These are phyloP conservation scores for Coregonus ussuriensis DNA, from an alignment of 2,797 vertebrate species.

Conservation along the genomic window DNA sequence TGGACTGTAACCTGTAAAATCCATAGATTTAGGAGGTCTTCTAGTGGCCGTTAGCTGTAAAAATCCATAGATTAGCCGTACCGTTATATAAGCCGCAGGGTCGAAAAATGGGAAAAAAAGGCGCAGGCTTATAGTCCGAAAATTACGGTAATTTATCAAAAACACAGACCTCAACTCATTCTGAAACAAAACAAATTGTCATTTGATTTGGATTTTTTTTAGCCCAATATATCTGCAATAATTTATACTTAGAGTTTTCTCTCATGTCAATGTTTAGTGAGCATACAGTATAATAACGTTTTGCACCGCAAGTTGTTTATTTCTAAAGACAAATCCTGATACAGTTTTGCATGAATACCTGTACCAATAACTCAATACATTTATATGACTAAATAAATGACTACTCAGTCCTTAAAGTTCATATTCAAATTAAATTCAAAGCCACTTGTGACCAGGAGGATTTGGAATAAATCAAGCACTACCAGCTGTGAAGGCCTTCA, in stretches of 20 bases:
- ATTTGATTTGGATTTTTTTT: constrained; percentile 19
- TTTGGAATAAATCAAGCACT: neutral
- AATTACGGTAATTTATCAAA: constrained; percentile 50
- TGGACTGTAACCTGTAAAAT: too few species aligned
- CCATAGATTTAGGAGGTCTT: too few species aligned
- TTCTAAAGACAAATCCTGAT: neutral
- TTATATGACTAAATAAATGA: too few species aligned
- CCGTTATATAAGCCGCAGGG: too few species aligned
- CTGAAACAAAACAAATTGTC: constrained; percentile 33
- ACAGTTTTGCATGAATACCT: neutral
- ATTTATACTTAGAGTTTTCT: neutral
- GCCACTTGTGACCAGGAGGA: neutral
- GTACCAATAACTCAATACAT: too few species aligned
- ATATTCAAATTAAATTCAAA: neutral
- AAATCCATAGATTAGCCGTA: too few species aligned
- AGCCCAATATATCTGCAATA: neutral
- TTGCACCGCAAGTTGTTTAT: neutral
- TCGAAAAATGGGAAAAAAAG: too few species aligned
- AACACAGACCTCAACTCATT: constrained; percentile 48
- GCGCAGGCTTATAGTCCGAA: too few species aligned
- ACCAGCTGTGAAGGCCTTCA: neutral
- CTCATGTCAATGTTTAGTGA: neutral
- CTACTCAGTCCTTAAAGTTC: neutral
- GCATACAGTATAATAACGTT: neutral
- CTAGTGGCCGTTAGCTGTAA: too few species aligned